Evolutionary conservation across 1,140 invertebrate genomes (phyloP), one percentile per base, ranked within the genome.

Genomic region (Hycleus phaleratus): DNA sequence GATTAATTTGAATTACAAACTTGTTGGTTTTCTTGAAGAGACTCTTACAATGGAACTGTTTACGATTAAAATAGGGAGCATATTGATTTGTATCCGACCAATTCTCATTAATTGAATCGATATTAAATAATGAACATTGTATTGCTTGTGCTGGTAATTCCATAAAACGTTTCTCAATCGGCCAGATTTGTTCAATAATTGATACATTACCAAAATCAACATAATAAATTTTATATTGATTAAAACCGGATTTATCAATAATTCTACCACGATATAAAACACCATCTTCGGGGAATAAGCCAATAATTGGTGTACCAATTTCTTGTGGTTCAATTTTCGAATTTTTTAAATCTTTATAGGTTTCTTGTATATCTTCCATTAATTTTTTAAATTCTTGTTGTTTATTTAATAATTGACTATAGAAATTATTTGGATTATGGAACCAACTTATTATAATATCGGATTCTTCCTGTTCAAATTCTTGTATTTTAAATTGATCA

Each of bases 181-280:
- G 77, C 77, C 81, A 90, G 1, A 90, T 78, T 64, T 86, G 80
- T 38, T 79, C 73, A 0, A 87, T 81, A 0, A 79, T 70, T 26
- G 79, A 79, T 26, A 75, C 76, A 68, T 91, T 91, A 32, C 87
- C 87, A 65, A 84, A 88, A 73, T 90, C 88, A 1, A 90, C 76
- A 58, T 84, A 89, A 26, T 80, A 78, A 0, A 90, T 82, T 38
- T 80, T 77, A 64, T 81, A 82, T 57, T 80, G 79, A 6, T 75
- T 75, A 42, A 32, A 32, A 26, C 74, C 70, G 55, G 78, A 75
- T 2, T 76, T 67, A 24, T 81, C 78, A 7, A 81, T 61, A 2
- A 90, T 72, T 49, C 80, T 77, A 2, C 84, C 86, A 42, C 87
- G 74, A 70, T 88, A 85, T 4, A 88, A 71, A 8, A 82, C 81